Evolutionary conservation across 2,888 invertebrate genomes (phyloP), one percentile per base, ranked within the genome.

Genomic region (Cheilosia pagana): DNA sequence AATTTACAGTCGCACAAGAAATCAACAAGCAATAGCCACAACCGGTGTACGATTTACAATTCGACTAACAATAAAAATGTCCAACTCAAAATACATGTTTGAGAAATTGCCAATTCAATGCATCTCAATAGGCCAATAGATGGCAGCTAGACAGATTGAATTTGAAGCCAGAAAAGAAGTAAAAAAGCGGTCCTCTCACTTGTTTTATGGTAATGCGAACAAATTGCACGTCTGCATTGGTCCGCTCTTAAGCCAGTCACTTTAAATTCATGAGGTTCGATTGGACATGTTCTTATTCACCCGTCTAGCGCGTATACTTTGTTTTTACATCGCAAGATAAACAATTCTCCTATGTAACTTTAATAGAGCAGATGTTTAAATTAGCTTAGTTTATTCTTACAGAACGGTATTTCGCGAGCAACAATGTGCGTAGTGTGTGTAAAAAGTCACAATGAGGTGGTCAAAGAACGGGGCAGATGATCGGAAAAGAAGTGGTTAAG

Each of bases 71-170:
- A 85, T 85, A 81, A 85, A 85, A 81, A 75, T 79, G 85, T 85
- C 85, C 79, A 79, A 76, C 70, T 75, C 31, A 70, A 79, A 71
- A 75, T 85, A 75, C 85, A 85, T 75, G 85, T 79, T 85, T 79
- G 85, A 79, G 79, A 85, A 79, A 85, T 85, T 85, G 85, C 79
- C 75, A 75, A 85, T 79, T 85, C 28, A 85, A 65, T 79, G 79
- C 79, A 85, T 74, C 85, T 79, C 85, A 85, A 85, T 81, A 85
- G 85, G 71, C 79, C 85, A 85, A 79, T 85, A 79, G 78, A 75
- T 85, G 85, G 85, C 85, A 85, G 85, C 79, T 85, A 85, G 85
- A 85, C 85, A 85, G 85, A 85, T 85, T 85, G 85, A 76, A 85
- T 85, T 85, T 81, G 75, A 79, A 76, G 75, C 53, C 70, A 52